Conservation (phyloP, 2,113 vertebrate species). For the Ictalurus punctatus region DNA sequence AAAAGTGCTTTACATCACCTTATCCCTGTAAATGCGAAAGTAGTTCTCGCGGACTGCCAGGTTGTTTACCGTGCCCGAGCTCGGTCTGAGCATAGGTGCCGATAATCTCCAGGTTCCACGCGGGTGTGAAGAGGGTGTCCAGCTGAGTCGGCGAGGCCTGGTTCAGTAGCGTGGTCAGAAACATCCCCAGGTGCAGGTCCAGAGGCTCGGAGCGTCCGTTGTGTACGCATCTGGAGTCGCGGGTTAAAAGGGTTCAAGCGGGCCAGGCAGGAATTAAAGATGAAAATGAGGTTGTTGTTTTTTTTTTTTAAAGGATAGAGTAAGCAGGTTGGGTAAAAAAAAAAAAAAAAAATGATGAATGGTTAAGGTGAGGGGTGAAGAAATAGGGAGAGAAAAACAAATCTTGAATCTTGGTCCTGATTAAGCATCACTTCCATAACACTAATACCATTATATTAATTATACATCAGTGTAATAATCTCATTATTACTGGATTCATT, state of each 20-base stretch:
- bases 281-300: conserved; percentile 37
- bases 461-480: too few species aligned
- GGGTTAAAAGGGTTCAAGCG: conserved; percentile 14
- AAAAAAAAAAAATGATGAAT: neutral
- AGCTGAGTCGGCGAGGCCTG: conserved; percentile 95
- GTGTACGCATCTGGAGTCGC: conserved; percentile 81
- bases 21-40: neutral
- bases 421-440: neutral
- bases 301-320: neutral
- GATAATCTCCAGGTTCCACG: conserved; percentile 98
- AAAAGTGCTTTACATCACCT: neutral
- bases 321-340: neutral
- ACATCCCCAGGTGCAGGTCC: conserved; percentile 98
- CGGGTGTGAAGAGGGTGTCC: conserved; percentile 93
- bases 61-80: conserved; percentile 94
- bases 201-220: conserved; percentile 85
- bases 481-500: neutral
- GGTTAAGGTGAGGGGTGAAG: neutral
- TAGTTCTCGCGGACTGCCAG: neutral
- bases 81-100: conserved; percentile 99
- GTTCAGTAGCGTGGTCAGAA: conserved; percentile 95
- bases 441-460: neutral
- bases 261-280: conserved; percentile 55
- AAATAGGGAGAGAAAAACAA: conserved; percentile 19
- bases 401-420: neutral